Percentiles rank a stretch among this genome's conserved stretches.
These are phyloP conservation scores for Neolamprologus ventralis DNA, from an alignment of 2,113 vertebrate species.

Conservation along the genomic window DNA sequence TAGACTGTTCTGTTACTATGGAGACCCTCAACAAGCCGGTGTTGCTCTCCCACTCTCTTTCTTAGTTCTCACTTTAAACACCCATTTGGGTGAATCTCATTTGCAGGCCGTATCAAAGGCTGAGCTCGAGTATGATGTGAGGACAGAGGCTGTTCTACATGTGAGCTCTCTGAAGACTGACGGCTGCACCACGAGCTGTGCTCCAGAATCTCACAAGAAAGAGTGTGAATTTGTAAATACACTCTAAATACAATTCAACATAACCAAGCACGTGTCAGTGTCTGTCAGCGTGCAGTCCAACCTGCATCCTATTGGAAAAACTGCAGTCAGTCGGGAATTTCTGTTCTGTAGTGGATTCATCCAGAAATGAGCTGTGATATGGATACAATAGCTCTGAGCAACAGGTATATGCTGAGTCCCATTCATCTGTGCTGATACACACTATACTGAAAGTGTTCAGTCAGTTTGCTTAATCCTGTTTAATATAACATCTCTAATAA, in stretches of 20 bases:
- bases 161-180: not conserved
- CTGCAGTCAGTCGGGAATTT: not conserved
- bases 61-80: not conserved
- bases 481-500: not conserved
- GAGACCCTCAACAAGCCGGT: constrained; percentile 53
- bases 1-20: constrained; percentile 63
- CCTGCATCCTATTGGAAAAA: not conserved
- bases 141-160: not conserved
- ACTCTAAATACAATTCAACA: not conserved
- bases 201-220: not conserved
- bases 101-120: not conserved
- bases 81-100: constrained; percentile 9
- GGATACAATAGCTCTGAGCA: not conserved
- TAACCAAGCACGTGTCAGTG: not conserved
- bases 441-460: not conserved
- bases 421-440: not conserved
- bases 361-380: not conserved
- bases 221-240: not conserved
- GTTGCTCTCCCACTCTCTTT: not conserved
- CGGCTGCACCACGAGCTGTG: not conserved
- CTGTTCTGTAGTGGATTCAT: not conserved
- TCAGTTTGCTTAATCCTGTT: not conserved
- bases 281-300: not conserved
- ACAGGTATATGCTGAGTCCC: not conserved
- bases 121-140: not conserved